Percentiles rank a stretch among this genome's conserved stretches.
phyloP scores from a whole-genome alignment of 30 jellyfish, hydroid and myxozoan genomes.

The Pseudorhiza aurosa region DNA sequence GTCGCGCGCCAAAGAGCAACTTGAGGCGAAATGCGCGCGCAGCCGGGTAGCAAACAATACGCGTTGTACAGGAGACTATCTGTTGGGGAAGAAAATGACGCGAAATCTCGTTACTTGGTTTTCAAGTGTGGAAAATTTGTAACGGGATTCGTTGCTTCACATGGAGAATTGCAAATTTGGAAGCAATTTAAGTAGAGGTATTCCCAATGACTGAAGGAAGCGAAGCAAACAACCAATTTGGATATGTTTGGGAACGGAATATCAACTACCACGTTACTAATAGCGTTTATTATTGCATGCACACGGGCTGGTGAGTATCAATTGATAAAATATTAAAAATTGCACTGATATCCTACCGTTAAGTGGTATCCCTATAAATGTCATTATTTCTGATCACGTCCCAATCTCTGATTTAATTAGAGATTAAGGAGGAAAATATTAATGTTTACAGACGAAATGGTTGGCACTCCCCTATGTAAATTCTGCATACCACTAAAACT shows the following conservation, averaged over 20 bases:
- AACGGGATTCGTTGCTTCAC: neutral
- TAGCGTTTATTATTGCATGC: neutral
- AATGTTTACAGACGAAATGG: too few relatives aligned
- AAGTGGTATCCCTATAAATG: too few relatives aligned
- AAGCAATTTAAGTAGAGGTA: neutral
- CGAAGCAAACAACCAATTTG: constrained; percentile 14
- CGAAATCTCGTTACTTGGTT: constrained; percentile 31
- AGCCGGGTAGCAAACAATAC: constrained; percentile 31
- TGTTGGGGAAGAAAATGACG: constrained; percentile 51
- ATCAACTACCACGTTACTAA: constrained; percentile 23
- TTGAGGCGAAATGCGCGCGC: constrained; percentile 68
- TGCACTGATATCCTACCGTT: too few relatives aligned
- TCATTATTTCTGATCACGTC: too few relatives aligned
- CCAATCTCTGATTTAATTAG: too few relatives aligned
- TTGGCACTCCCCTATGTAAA: too few relatives aligned
- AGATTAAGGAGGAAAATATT: too few relatives aligned
- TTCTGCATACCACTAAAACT: too few relatives aligned
- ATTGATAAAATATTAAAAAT: neutral
- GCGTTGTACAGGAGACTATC: neutral
- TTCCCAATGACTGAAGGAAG: constrained; percentile 48
- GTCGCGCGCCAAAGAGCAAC: constrained; percentile 60
- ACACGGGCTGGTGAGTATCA: neutral
- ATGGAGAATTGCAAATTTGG: neutral
- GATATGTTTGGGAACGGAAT: constrained; percentile 41
- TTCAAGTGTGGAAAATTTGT: neutral